A percentile compares a stretch with the other conserved stretches of the same genome.
phyloP scores from a whole-genome alignment of 1,140 invertebrate species.

The Hermetia illucens region DNA sequence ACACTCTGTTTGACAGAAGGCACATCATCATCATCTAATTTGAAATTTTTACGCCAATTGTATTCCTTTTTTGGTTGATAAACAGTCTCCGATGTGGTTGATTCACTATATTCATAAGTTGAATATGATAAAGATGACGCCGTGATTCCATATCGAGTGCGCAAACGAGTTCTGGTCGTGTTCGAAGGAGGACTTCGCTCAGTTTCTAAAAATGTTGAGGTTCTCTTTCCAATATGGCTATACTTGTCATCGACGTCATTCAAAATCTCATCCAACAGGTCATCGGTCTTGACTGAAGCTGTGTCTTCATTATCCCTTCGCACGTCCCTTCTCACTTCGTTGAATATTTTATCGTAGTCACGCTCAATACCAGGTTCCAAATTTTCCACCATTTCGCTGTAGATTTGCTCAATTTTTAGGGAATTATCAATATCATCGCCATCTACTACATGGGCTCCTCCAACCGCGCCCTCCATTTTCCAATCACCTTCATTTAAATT shows the following conservation, averaged over 20 bases:
- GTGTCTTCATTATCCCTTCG: background rate
- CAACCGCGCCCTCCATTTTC: constrained; percentile 24
- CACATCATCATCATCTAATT: constrained; percentile 16
- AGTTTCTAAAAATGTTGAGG: too few relatives aligned
- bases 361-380: constrained; percentile 21
- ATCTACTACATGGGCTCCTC: constrained; percentile 11
- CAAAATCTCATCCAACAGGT: background rate
- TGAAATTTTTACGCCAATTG: constrained; percentile 28
- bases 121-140: too few relatives aligned
- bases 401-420: constrained; percentile 24
- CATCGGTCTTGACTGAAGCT: background rate
- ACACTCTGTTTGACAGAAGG: background rate
- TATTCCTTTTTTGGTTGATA: constrained; percentile 25
- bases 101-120: too few relatives aligned
- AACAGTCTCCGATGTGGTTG: too few relatives aligned
- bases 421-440: constrained; percentile 22
- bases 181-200: too few relatives aligned
- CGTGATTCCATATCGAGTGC: too few relatives aligned
- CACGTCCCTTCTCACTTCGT: background rate
- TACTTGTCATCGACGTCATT: too few relatives aligned
- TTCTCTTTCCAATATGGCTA: too few relatives aligned
- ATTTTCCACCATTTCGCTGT: constrained; percentile 25
- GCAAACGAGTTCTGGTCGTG: too few relatives aligned
- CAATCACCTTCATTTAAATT: constrained; percentile 21
- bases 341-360: constrained; percentile 22